These are phyloP conservation scores for Aratinga solstitialis DNA, from an alignment of 2,797 vertebrate genomes.

Conservation along the genomic window DNA sequence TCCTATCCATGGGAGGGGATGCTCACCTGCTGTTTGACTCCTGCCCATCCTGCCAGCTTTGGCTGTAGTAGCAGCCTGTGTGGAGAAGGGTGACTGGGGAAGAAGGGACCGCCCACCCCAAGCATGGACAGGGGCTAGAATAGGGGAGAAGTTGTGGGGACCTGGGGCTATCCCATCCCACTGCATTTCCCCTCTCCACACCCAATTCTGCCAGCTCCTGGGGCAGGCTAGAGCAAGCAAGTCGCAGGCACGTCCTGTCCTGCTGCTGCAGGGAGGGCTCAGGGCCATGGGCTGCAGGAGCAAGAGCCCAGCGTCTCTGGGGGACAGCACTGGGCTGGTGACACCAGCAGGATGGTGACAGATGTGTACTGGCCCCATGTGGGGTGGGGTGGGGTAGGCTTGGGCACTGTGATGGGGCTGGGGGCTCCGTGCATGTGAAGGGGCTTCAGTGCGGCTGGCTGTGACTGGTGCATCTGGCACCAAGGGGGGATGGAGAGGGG, in stretches of 20 bases:
- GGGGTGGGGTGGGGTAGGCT: background rate
- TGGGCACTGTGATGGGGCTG: background rate
- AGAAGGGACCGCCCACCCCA: background rate
- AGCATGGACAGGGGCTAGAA: background rate
- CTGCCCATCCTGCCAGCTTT: background rate
- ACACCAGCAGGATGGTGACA: background rate
- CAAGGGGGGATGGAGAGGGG: background rate
- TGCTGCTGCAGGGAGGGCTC: background rate
- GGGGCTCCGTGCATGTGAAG: background rate
- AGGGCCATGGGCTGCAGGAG: background rate
- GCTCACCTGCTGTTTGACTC: background rate
- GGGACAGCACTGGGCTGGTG: background rate
- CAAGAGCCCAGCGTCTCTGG: accelerated
- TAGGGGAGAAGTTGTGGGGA: background rate
- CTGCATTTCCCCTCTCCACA: background rate
- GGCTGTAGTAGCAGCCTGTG: accelerated
- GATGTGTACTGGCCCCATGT: background rate
- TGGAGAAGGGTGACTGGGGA: background rate
- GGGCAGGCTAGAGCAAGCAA: background rate
- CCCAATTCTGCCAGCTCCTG: background rate
- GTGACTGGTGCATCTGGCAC: background rate
- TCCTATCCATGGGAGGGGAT: background rate
- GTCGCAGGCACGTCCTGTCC: background rate
- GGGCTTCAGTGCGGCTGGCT: background rate
- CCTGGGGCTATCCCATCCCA: background rate